These are phyloP conservation scores for Drosophila gunungcola DNA, from an alignment of 1,140 invertebrate genomes.

Conservation along the genomic window DNA sequence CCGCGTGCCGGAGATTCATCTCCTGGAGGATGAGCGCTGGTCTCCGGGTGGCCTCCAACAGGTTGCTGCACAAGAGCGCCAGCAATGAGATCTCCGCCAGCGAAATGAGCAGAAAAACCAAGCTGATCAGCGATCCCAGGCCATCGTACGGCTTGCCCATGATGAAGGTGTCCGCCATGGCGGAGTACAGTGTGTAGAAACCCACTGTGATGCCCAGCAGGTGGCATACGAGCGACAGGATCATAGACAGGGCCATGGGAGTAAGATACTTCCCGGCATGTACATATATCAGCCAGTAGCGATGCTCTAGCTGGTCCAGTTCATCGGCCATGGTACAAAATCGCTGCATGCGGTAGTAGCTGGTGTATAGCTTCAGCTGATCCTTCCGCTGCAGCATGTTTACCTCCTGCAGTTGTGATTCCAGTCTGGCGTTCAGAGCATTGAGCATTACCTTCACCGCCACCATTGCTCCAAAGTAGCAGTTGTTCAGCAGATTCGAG, in stretches of 20 bases:
- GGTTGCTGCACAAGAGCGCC: conserved; percentile 49
- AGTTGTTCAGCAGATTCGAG: conserved; percentile 71
- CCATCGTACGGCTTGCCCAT: conserved; percentile 61
- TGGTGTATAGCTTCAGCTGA: conserved; percentile 37
- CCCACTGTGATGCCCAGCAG: conserved; percentile 74
- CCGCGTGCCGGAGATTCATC: conserved; percentile 48
- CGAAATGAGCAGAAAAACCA: conserved; percentile 69
- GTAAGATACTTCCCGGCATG: conserved; percentile 53
- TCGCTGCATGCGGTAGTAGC: conserved; percentile 69
- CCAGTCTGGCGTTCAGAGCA: conserved; percentile 49
- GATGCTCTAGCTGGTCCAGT: conserved; percentile 51
- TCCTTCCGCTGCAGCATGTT: conserved; percentile 53
- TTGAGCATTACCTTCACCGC: conserved; percentile 52
- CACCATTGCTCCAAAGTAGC: conserved; percentile 68
- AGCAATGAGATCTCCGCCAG: conserved; percentile 62
- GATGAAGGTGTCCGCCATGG: conserved; percentile 66
- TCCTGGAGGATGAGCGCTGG: conserved; percentile 61
- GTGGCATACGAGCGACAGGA: conserved; percentile 72
- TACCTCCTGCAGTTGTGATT: conserved; percentile 49
- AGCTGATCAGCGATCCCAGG: conserved; percentile 65
- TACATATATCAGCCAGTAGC: conserved; percentile 53
- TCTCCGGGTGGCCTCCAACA: conserved; percentile 34
- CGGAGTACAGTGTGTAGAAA: conserved; percentile 63
- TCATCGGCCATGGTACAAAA: conserved; percentile 70
- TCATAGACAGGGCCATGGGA: conserved; percentile 57